A percentile compares a stretch with the other conserved stretches of the same genome.
Evolutionary conservation across 2,797 vertebrate genomes (phyloP).

Genomic region (Spheniscus humboldti): DNA sequence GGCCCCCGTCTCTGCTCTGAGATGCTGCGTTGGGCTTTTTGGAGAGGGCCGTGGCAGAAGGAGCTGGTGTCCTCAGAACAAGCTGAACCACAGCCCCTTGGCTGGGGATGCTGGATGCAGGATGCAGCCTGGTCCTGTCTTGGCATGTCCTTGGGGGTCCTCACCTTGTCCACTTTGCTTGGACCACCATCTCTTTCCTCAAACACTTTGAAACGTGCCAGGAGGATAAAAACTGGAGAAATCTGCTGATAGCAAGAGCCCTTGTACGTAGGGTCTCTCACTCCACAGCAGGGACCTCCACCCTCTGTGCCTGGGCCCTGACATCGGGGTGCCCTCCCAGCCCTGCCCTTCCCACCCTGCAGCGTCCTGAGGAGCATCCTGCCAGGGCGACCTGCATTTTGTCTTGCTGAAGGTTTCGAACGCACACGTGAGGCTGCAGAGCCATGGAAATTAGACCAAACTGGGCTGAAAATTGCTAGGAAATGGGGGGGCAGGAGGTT

Average conservation of each 20-base stretch:
- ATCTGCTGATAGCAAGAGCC: neutral
- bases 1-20: neutral
- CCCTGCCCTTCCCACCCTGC: neutral
- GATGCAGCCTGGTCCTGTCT: neutral
- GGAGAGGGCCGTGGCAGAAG: neutral
- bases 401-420: neutral
- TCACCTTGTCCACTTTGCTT: neutral
- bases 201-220: neutral
- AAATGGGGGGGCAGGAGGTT: neutral
- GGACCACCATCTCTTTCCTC: neutral
- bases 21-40: fast-evolving
- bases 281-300: no score
- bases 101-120: no score
- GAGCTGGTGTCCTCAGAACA: neutral
- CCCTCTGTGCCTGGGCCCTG: neutral
- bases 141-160: neutral
- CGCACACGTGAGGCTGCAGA: neutral
- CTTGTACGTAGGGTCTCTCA: fast-evolving
- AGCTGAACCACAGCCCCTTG: neutral
- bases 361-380: neutral
- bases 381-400: fast-evolving
- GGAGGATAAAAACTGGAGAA: neutral
- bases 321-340: fast-evolving
- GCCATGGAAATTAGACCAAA: neutral
- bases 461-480: neutral